A percentile compares a stretch with the other conserved stretches of the same genome.
Conservation (phyloP, 37 sponge, comb jelly and placozoan genomes). For the Lycopodina hypogea region DNA sequence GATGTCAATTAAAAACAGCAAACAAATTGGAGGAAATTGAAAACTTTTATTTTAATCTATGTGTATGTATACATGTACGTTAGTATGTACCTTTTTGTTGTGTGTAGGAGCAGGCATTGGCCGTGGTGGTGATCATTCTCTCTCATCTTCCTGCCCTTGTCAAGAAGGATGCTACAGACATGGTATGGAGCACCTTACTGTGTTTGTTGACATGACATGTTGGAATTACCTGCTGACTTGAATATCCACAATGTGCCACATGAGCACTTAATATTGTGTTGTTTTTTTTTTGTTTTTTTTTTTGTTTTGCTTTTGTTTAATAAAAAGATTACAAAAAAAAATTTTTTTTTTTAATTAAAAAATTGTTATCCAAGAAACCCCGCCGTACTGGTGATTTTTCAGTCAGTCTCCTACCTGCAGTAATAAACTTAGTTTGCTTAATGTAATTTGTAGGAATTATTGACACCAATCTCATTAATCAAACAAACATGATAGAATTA, state of each 20-base stretch:
- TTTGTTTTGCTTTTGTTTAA: too few species aligned
- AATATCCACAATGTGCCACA: too few species aligned
- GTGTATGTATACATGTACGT: too few species aligned
- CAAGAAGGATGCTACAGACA: constrained; percentile 41
- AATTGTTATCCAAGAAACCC: neutral
- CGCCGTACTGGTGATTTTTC: neutral
- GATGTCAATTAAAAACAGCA: neutral
- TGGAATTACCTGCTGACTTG: neutral
- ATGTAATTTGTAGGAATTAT: too few species aligned
- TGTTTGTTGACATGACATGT: neutral
- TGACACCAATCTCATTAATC: too few species aligned
- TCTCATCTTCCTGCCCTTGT: constrained; percentile 23
- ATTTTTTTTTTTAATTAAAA: neutral
- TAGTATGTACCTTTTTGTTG: neutral
- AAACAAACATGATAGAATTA: too few species aligned
- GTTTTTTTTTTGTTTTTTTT: too few species aligned
- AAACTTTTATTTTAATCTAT: too few species aligned
- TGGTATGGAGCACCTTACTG: constrained; percentile 6
- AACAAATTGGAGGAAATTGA: too few species aligned
- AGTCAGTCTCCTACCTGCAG: too few species aligned
- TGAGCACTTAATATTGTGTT: too few species aligned
- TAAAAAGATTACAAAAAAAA: neutral
- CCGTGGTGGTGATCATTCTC: constrained; percentile 12
- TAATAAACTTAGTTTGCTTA: too few species aligned
- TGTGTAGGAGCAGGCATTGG: constrained; percentile 28